These are phyloP conservation scores for Otolemur crassicaudatus DNA, from an alignment of 2,797 vertebrate species.

Conservation along the genomic window DNA sequence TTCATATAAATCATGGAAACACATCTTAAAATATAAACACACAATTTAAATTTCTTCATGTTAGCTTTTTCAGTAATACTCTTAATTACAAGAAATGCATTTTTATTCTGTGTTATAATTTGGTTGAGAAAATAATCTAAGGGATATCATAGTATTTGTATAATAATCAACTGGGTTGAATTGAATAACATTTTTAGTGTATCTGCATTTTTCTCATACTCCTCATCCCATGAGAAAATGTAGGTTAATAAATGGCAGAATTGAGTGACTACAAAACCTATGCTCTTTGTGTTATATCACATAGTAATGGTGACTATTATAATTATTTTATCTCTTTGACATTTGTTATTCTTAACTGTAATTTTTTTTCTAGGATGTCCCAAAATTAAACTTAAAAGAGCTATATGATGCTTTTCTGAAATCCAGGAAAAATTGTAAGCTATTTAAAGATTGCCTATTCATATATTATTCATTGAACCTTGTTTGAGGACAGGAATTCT, in stretches of 20 bases:
- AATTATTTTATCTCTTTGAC: not conserved
- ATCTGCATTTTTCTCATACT: no score
- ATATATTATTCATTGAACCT: slow-evolving; percentile 31
- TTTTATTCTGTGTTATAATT: not conserved
- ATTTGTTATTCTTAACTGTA: not conserved
- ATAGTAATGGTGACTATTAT: no score
- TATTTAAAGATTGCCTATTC: slow-evolving; percentile 25
- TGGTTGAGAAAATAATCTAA: not conserved
- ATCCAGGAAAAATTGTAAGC: slow-evolving; percentile 87
- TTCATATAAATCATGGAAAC: not conserved
- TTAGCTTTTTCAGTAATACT: not conserved
- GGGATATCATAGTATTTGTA: no score
- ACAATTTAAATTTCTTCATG: not conserved
- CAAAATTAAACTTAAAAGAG: slow-evolving; percentile 91
- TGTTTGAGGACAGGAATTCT: slow-evolving; percentile 86
- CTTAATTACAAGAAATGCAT: not conserved
- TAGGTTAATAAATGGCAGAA: not conserved
- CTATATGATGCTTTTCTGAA: slow-evolving; percentile 89
- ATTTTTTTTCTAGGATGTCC: slow-evolving; percentile 88
- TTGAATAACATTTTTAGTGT: no score
- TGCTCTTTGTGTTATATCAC: no score
- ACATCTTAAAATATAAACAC: not conserved
- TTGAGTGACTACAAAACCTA: not conserved
- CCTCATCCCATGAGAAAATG: no score
- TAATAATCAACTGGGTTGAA: no score